Conservation (phyloP, 1,140 invertebrate genomes). For the Drosophila subobscura region DNA sequence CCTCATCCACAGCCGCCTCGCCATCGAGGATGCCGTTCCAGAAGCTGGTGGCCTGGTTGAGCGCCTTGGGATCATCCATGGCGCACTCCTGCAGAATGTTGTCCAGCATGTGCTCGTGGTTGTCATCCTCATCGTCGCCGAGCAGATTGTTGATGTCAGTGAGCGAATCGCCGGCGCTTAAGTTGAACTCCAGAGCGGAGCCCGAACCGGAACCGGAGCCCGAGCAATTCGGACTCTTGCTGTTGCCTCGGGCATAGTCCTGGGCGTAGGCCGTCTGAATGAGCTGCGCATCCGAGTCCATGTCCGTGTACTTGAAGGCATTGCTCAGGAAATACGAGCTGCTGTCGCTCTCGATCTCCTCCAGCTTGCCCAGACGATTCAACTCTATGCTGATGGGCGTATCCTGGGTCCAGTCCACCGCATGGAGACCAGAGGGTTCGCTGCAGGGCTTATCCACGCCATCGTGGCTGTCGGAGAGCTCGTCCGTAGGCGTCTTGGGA, state of each 20-base stretch:
- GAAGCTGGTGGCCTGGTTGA: constrained; percentile 80
- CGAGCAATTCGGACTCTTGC: constrained; percentile 67
- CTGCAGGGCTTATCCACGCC: constrained; percentile 34
- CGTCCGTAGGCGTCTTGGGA: constrained; percentile 87
- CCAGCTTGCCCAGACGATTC: constrained; percentile 73
- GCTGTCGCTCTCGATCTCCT: constrained; percentile 5
- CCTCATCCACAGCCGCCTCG: constrained; percentile 76
- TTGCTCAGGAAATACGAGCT: constrained; percentile 63
- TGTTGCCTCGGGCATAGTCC: constrained; percentile 67
- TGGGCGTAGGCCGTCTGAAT: constrained; percentile 64
- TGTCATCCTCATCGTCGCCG: constrained; percentile 71
- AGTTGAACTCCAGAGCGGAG: constrained; percentile 75
- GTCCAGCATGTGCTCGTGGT: constrained; percentile 79
- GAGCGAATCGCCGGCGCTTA: constrained; percentile 77
- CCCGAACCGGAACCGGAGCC: constrained; percentile 51
- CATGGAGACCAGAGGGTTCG: constrained; percentile 49
- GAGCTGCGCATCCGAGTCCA: constrained; percentile 76
- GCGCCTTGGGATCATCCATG: constrained; percentile 79
- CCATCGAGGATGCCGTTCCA: constrained; percentile 83
- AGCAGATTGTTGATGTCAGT: constrained; percentile 80
- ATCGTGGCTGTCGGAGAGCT: constrained; percentile 65
- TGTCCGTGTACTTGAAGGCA: constrained; percentile 76
- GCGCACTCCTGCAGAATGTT: constrained; percentile 82
- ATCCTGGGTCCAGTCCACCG: constrained; percentile 84
- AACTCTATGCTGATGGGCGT: constrained; percentile 86